Evolutionary conservation across 2,797 vertebrate species (phyloP), one percentile per base, ranked within the genome.

Genomic region (Rhynchonycteris naso): DNA sequence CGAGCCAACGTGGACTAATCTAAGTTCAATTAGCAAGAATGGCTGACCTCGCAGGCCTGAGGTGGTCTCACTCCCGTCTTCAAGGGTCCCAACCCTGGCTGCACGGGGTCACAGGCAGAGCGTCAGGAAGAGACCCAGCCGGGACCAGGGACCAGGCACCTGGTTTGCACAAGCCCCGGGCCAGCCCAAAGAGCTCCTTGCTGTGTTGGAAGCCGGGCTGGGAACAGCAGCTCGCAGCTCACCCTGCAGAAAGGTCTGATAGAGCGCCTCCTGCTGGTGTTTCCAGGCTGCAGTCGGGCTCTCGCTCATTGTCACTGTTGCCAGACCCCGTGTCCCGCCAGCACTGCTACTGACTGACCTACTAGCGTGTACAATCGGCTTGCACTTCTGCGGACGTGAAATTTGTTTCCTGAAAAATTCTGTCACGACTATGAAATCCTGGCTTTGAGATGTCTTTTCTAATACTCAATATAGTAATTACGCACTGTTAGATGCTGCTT

Each of bases 1-100:
- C 8, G 43, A 95, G 47, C 30, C 71, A 92, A 65, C 33, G 65
- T 59, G 84, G 71, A 76, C 50, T 83, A 58, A 91, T 82, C 71
- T 26, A 61, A 88, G 79, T 71, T 75, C 79, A 82, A 83, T 80
- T 61, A 59, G 85, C 85, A 80, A 93, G 35, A 91, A 54, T 13
- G 24, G 52, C 50, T 82, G n/a, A 80, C 76, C 88, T 43, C 69
- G 4, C 1, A 35, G 59, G 35, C 43, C 75, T 52, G 54, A 68
- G 28, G 84, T 68, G n/a, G 26, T 22, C 12, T 54, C 3, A 1
- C 35, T 65, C 19, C 26, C 24, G 59, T 66, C 71, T 54, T 38
- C 11, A 18, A 52, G 65, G 13, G 65, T 84, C 72, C 72, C 54
- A 80, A 35, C 75, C 14, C 47, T 21, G 66, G 5, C 24, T 71